Percentiles rank a stretch among this genome's conserved stretches.
Conservation (phyloP, 2,113 vertebrate genomes). For the Pachyramphus minor region DNA sequence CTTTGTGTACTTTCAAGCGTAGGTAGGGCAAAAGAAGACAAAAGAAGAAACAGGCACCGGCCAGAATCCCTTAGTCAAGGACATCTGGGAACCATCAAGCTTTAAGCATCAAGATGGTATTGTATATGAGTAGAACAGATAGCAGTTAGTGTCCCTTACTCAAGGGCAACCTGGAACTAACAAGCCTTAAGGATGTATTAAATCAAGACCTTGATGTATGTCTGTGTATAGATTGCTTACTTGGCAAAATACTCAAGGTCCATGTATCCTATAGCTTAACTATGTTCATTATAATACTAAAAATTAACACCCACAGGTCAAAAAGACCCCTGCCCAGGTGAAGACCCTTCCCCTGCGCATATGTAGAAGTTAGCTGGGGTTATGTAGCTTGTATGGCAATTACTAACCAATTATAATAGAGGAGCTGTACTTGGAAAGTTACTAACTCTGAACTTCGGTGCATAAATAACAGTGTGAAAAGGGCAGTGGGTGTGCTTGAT, state of each 20-base stretch:
- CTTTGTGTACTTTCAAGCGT: neutral
- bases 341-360: neutral
- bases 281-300: neutral
- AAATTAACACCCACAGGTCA: neutral
- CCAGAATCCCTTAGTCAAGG: neutral
- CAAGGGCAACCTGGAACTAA: neutral
- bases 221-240: neutral
- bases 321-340: neutral
- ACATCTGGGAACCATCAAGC: neutral
- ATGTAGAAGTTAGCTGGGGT: neutral
- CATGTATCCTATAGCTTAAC: neutral
- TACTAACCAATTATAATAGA: neutral
- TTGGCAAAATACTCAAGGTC: neutral
- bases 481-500: neutral
- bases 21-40: neutral
- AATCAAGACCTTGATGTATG: neutral
- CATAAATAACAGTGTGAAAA: neutral
- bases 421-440: neutral
- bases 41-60: neutral
- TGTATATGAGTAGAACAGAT: neutral
- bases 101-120: neutral
- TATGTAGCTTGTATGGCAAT: neutral
- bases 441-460: accelerated
- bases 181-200: neutral
- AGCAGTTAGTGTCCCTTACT: neutral